phyloP scores from a whole-genome alignment of 92 coral and sea anemone species.

The Heliopora coerulea region DNA sequence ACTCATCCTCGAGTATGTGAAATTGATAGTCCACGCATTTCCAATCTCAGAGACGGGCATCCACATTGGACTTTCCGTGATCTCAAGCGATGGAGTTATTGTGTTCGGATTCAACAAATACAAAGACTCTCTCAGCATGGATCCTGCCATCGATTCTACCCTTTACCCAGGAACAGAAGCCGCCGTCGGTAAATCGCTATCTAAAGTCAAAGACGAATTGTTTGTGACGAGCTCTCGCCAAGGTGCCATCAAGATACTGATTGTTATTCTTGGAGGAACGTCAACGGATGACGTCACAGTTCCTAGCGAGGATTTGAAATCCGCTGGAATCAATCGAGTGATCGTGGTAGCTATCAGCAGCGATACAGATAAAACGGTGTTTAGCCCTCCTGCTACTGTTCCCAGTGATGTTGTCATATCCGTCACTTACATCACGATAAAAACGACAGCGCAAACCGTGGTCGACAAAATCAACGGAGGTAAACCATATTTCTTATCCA shows the following conservation, averaged over 20 bases:
- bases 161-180: slow-evolving; percentile 63
- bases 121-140: slow-evolving; percentile 61
- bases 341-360: slow-evolving; percentile 23
- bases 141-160: slow-evolving; percentile 67
- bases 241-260: slow-evolving; percentile 48
- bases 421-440: slow-evolving; percentile 9
- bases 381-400: slow-evolving; percentile 29
- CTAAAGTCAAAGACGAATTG: slow-evolving; percentile 58
- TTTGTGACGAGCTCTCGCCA: slow-evolving; percentile 58
- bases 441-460: slow-evolving; percentile 54
- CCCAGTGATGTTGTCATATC: slow-evolving; percentile 27
- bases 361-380: slow-evolving; percentile 13
- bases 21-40: slow-evolving; percentile 74
- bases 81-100: slow-evolving; percentile 60
- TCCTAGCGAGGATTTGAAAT: slow-evolving; percentile 28
- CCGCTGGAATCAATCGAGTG: slow-evolving; percentile 37
- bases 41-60: slow-evolving; percentile 67
- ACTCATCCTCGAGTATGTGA: slow-evolving; percentile 63
- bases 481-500: slow-evolving; percentile 12
- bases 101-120: slow-evolving; percentile 76
- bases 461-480: slow-evolving; percentile 73
- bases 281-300: slow-evolving; percentile 65
- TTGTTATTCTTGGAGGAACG: slow-evolving; percentile 65
- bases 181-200: slow-evolving; percentile 66
- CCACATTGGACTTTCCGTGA: slow-evolving; percentile 68